Evolutionary conservation across 2,888 invertebrate genomes (phyloP).

Genomic region (Melieria crassipennis): DNA sequence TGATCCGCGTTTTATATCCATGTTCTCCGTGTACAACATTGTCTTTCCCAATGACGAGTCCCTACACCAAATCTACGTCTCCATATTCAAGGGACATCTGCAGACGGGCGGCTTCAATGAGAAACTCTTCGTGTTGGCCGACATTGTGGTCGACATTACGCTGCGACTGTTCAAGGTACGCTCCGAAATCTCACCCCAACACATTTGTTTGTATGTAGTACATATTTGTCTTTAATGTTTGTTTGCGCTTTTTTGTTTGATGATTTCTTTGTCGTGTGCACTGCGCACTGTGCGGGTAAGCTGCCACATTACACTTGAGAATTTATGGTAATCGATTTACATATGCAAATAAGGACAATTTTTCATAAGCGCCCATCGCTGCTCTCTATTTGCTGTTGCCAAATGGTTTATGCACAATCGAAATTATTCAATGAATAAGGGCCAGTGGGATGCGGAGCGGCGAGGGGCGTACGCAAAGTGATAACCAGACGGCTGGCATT

Average conservation of each 20-base stretch:
- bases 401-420: constrained; percentile 55
- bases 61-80: constrained; percentile 82
- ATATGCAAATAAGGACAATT: constrained; percentile 65
- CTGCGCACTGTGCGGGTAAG: constrained; percentile 13
- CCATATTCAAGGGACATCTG: constrained; percentile 84
- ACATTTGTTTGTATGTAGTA: background rate
- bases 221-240: constrained; percentile 1
- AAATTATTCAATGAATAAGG: constrained; percentile 62
- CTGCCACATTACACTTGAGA: constrained; percentile 42
- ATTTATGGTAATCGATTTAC: constrained; percentile 64
- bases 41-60: constrained; percentile 83
- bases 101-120: constrained; percentile 70
- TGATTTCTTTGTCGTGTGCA: background rate
- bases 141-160: constrained; percentile 79
- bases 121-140: constrained; percentile 73
- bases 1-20: constrained; percentile 89
- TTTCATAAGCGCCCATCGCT: constrained; percentile 59
- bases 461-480: background rate
- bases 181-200: constrained; percentile 5
- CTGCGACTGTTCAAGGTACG: constrained; percentile 81
- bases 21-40: constrained; percentile 89
- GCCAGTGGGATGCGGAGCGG: background rate
- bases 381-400: constrained; percentile 37
- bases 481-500: background rate
- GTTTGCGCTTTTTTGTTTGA: constrained; percentile 2